These are phyloP conservation scores for Regulus satrapa DNA, from an alignment of 2,113 vertebrate species.

Conservation along the genomic window DNA sequence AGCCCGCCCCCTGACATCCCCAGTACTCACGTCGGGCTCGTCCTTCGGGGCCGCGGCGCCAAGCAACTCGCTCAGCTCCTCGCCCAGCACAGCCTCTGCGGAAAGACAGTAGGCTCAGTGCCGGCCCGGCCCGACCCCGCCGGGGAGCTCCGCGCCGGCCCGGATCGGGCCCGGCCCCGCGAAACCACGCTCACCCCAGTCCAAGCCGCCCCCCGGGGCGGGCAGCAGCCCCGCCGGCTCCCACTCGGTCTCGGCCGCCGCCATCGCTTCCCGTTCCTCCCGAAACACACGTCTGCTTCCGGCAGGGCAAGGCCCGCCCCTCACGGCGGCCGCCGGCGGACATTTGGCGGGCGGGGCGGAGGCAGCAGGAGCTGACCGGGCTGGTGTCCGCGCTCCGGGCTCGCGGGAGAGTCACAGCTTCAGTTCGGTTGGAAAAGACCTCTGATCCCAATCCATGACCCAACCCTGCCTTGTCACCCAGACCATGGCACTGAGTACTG, in stretches of 20 bases:
- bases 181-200: conserved; percentile 33
- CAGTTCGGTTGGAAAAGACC: accelerated
- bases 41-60: conserved; percentile 72
- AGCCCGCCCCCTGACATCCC: background rate
- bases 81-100: conserved; percentile 84
- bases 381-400: accelerated
- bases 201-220: background rate
- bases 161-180: accelerated
- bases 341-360: accelerated
- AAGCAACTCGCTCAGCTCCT: conserved; percentile 81
- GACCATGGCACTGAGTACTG: background rate
- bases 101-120: background rate
- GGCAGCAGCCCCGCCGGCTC: background rate
- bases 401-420: accelerated
- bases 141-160: background rate
- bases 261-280: conserved; percentile 15
- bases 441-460: background rate
- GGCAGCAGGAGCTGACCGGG: accelerated
- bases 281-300: conserved; percentile 21
- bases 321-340: background rate
- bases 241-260: background rate
- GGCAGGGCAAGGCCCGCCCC: background rate
- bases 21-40: conserved; percentile 77
- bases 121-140: background rate
- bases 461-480: background rate